A percentile compares a stretch with the other conserved stretches of the same genome.
These are phyloP conservation scores for Apodemia hepburni DNA, from an alignment of 2,888 invertebrate genomes.

Conservation along the genomic window DNA sequence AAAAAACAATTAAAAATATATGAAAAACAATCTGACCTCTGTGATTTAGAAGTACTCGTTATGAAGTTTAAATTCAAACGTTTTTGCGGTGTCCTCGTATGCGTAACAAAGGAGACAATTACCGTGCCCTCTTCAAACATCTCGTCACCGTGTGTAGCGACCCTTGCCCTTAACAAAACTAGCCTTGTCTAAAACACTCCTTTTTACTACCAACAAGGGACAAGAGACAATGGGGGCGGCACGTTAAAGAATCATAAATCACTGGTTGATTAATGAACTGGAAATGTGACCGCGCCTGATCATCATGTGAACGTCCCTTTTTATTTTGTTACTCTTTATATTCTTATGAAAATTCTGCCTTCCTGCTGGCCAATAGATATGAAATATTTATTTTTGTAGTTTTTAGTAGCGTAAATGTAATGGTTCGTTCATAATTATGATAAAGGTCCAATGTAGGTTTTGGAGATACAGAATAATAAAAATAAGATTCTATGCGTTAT, in stretches of 20 bases:
- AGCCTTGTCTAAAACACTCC: slow-evolving; percentile 34
- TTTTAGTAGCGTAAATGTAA: no score
- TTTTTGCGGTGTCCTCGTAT: slow-evolving; percentile 27
- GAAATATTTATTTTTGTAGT: background rate
- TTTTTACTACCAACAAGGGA: slow-evolving; percentile 31
- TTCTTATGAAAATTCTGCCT: slow-evolving; percentile 2
- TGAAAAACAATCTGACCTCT: background rate
- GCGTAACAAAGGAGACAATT: slow-evolving; percentile 23
- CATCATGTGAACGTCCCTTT: slow-evolving; percentile 27
- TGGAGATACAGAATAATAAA: no score
- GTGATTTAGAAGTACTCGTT: background rate
- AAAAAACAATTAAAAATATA: no score
- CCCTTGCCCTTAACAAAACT: slow-evolving; percentile 33
- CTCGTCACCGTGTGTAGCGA: slow-evolving; percentile 19
- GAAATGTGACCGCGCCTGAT: slow-evolving; percentile 28
- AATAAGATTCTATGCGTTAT: no score
- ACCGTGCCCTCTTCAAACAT: slow-evolving; percentile 19
- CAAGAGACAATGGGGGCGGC: slow-evolving; percentile 38
- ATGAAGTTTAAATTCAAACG: slow-evolving; percentile 15
- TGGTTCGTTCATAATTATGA: no score
- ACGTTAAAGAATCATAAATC: slow-evolving; percentile 58
- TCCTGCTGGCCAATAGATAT: background rate
- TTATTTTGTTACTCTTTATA: slow-evolving; percentile 26
- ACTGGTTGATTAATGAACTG: slow-evolving; percentile 64
- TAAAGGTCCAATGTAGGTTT: no score